A percentile compares a stretch with the other conserved stretches of the same genome.
Evolutionary conservation across 2,797 vertebrate genomes (phyloP).

Genomic region (Cryptoprocta ferox): DNA sequence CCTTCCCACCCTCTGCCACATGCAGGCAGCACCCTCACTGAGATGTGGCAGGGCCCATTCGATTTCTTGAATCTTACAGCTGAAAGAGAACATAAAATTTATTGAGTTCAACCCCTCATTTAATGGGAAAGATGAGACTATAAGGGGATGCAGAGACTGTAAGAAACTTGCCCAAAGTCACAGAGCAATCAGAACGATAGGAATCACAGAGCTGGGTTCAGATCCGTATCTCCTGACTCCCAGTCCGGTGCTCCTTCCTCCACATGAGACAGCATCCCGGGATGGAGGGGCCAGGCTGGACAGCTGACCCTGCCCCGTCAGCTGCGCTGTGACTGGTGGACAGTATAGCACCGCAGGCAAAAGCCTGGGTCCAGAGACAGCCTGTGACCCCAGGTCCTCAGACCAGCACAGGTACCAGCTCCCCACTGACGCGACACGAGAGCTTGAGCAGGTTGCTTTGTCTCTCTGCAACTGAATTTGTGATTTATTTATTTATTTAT

Average conservation of each 20-base stretch:
- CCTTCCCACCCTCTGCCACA: background rate
- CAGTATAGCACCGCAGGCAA: background rate
- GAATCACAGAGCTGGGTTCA: background rate
- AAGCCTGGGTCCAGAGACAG: background rate
- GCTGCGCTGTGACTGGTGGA: too few relatives aligned
- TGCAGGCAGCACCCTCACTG: background rate
- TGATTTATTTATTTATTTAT: too few relatives aligned
- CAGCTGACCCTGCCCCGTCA: rapidly evolving
- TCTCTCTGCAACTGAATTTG: background rate
- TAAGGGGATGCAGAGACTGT: background rate
- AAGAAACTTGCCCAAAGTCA: background rate
- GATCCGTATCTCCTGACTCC: background rate
- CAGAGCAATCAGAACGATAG: background rate
- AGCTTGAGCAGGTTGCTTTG: background rate
- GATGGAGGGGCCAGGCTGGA: background rate
- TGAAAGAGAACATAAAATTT: background rate
- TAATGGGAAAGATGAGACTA: background rate
- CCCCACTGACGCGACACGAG: background rate
- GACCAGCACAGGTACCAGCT: background rate
- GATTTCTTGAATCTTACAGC: background rate
- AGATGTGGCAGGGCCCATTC: background rate
- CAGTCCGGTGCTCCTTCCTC: background rate
- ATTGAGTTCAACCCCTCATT: background rate
- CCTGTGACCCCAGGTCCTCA: background rate
- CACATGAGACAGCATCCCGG: background rate